These are phyloP conservation scores for Apodemia mormo DNA, from an alignment of 2,888 invertebrate species.

Conservation along the genomic window DNA sequence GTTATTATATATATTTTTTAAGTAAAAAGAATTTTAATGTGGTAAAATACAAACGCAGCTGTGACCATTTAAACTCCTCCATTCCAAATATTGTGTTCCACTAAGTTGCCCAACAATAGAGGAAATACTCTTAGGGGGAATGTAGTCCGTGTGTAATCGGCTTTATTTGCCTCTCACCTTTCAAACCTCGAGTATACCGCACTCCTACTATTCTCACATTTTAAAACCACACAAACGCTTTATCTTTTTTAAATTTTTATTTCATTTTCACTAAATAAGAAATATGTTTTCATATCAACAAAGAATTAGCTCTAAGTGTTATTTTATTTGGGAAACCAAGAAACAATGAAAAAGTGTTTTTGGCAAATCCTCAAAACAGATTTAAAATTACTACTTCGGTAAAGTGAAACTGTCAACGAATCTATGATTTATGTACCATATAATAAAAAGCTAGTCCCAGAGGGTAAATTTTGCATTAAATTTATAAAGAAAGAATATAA, in stretches of 20 bases:
- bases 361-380: conserved; percentile 32
- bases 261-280: conserved; percentile 19
- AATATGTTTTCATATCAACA: conserved; percentile 8
- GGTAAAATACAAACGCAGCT: conserved; percentile 38
- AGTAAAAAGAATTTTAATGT: conserved; percentile 33
- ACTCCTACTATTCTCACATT: conserved; percentile 36
- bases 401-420: conserved; percentile 31
- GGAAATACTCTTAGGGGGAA: conserved; percentile 52
- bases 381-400: conserved; percentile 29
- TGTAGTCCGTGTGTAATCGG: conserved; percentile 67
- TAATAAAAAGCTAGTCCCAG: conserved; percentile 17
- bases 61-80: conserved; percentile 32
- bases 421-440: conserved; percentile 28
- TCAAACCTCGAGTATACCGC: conserved; percentile 42
- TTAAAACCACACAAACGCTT: conserved; percentile 37
- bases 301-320: conserved; percentile 15
- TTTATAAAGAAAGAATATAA: neutral
- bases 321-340: conserved; percentile 17
- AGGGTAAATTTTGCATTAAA: conserved; percentile 17
- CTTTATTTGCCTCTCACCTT: conserved; percentile 56
- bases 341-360: conserved; percentile 27
- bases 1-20: too few species aligned
- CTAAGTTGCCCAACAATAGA: conserved; percentile 49
- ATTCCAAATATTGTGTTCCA: conserved; percentile 46
- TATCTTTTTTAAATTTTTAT: conserved; percentile 23